These are phyloP conservation scores for Chrysopa pallens DNA, from an alignment of 1,140 invertebrate species.

Conservation along the genomic window DNA sequence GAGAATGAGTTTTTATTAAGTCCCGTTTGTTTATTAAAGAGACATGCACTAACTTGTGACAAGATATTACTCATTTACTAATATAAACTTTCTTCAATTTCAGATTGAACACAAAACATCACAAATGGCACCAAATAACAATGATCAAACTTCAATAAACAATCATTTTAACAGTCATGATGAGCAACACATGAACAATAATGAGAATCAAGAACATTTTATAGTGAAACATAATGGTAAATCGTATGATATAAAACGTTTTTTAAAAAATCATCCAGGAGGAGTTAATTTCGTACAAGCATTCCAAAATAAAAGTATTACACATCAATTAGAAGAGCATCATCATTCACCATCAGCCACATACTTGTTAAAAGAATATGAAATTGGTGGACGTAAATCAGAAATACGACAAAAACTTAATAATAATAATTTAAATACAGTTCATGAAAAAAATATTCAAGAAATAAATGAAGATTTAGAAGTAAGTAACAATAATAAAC, in stretches of 20 bases:
- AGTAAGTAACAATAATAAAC: slow-evolving; percentile 19
- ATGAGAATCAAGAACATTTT: slow-evolving; percentile 12
- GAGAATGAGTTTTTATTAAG: no score
- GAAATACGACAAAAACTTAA: no score
- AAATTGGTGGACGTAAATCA: slow-evolving; percentile 13
- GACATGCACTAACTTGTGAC: no score
- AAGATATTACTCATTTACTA: no score
- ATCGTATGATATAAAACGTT: slow-evolving; percentile 32
- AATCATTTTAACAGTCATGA: no score
- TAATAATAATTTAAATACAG: no score
- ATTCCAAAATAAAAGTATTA: slow-evolving; percentile 29
- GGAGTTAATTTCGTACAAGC: slow-evolving; percentile 32
- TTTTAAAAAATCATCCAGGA: slow-evolving; percentile 41
- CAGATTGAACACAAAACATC: neutral
- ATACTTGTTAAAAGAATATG: slow-evolving; percentile 39
- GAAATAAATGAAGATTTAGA: slow-evolving; percentile 23
- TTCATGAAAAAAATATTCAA: slow-evolving; percentile 6
- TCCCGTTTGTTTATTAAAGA: no score
- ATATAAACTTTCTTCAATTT: neutral
- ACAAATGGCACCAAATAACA: neutral
- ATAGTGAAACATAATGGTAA: slow-evolving; percentile 29
- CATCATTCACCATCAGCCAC: slow-evolving; percentile 39
- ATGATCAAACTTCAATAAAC: no score
- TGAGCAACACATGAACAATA: no score
- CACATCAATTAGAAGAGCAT: slow-evolving; percentile 27